Evolutionary conservation across 2,888 invertebrate genomes (phyloP).

Genomic region (Xestia xanthographa): DNA sequence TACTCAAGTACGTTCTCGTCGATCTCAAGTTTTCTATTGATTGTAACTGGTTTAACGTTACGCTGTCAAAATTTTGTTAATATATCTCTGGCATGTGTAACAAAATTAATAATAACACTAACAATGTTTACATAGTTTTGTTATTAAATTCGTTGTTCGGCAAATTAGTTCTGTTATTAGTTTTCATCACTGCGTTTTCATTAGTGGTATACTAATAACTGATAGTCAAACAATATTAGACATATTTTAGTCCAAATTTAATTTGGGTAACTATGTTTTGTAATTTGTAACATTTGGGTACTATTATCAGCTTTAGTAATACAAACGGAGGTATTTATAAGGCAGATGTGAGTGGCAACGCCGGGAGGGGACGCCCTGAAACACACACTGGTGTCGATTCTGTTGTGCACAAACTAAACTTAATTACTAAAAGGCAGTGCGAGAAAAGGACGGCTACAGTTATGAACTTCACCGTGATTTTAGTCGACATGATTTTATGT

Average conservation of each 20-base stretch:
- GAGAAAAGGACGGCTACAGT: no score
- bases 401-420: no score
- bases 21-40: conserved; percentile 29
- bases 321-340: background rate
- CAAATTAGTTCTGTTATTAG: conserved; percentile 48
- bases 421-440: no score
- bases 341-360: no score
- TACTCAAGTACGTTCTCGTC: background rate
- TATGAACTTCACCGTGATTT: no score
- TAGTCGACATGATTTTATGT: no score
- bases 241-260: conserved; percentile 21
- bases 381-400: no score
- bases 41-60: conserved; percentile 1
- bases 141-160: conserved; percentile 31
- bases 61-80: conserved; percentile 33
- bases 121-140: conserved; percentile 37
- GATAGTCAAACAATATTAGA: conserved; percentile 15
- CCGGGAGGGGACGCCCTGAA: no score
- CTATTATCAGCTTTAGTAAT: background rate
- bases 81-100: conserved; percentile 18
- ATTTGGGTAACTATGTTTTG: conserved; percentile 8
- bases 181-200: conserved; percentile 40
- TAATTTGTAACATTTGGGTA: conserved; percentile 1
- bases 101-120: conserved; percentile 47
- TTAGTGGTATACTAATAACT: conserved; percentile 33